Evolutionary conservation across 1,140 invertebrate species (phyloP), one percentile per base, ranked within the genome.

Genomic region (Drosophila prosaltans): DNA sequence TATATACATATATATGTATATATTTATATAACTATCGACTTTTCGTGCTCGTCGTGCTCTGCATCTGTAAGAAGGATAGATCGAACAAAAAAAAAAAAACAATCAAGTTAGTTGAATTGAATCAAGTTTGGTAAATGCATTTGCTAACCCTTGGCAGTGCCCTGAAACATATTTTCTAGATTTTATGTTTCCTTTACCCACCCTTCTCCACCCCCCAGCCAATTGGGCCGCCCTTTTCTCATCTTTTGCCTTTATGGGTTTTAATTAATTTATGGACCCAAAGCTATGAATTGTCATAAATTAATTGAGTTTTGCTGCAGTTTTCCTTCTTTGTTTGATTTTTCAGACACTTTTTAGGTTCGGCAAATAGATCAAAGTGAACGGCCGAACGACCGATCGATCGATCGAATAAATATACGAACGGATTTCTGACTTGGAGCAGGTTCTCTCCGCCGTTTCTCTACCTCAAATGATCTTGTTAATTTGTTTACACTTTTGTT

Each of bases 401-500:
- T 1, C 32, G 32, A 6, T 1, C 32, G 32, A 36, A 5, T 7
- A 1, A 36, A 6, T 5, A 1, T 16, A 16, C 16, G 6, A 89
- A 79, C 69, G 45, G 64, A 66, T 62, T 41, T 65, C 62, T 68
- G 68, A 63, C 51, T 60, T 61, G 32, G 55, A 43, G 26, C 55
- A 71, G 63, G 75, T 73, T 65, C 71, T 16, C 16, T 16, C 16
- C 73, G 69, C 75, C 68, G 67, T 70, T 69, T 82, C 80, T 80
- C 78, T 89, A 76, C 76, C 54, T 66, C 67, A 81, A 89, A 89
- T 83, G 85, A 89, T 89, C 84, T 89, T 74, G 84, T 89, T 89
- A 89, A 89, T 90, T 89, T 89, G 84, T 81, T 84, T 90, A 90
- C 84, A 88, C 80, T 73, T 71, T 80, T 83, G 83, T 82, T 82